Conservation (phyloP, 2,797 vertebrate genomes). For the Galago senegalensis region DNA sequence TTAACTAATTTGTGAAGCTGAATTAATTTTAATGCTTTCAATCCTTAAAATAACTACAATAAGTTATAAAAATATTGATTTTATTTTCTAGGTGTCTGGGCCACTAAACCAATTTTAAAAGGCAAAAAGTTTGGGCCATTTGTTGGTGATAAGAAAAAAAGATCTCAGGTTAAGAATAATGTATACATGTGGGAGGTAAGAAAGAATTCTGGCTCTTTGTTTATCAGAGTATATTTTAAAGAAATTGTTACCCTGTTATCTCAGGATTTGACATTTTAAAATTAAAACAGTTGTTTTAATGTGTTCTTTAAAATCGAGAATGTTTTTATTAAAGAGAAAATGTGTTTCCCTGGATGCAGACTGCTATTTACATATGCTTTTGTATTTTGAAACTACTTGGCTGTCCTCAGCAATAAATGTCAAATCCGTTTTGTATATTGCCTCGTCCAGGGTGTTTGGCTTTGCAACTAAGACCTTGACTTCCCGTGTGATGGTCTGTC, state of each 20-base stretch:
- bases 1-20: constrained; percentile 53
- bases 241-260: not conserved
- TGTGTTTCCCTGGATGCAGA: constrained; percentile 64
- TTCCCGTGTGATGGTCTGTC: not conserved
- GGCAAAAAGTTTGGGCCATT: constrained; percentile 97
- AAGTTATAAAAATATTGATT: constrained; percentile 30
- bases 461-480: not conserved
- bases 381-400: constrained; percentile 56
- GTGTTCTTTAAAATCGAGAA: constrained; percentile 53
- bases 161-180: constrained; percentile 97
- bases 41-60: constrained; percentile 40
- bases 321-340: constrained; percentile 59
- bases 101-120: constrained; percentile 94
- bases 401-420: not conserved
- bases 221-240: not conserved
- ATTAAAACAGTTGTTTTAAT: constrained; percentile 34
- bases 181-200: constrained; percentile 99
- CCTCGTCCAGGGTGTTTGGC: not conserved
- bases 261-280: constrained; percentile 44
- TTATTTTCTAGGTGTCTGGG: constrained; percentile 94
- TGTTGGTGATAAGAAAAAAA: constrained; percentile 96
- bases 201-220: constrained; percentile 50
- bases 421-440: not conserved
- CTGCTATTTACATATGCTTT: not conserved
- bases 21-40: constrained; percentile 60